Percentiles rank a stretch among this genome's conserved stretches.
phyloP scores from a whole-genome alignment of 2,113 vertebrate species.

The Thalassarche chlororhynchos region DNA sequence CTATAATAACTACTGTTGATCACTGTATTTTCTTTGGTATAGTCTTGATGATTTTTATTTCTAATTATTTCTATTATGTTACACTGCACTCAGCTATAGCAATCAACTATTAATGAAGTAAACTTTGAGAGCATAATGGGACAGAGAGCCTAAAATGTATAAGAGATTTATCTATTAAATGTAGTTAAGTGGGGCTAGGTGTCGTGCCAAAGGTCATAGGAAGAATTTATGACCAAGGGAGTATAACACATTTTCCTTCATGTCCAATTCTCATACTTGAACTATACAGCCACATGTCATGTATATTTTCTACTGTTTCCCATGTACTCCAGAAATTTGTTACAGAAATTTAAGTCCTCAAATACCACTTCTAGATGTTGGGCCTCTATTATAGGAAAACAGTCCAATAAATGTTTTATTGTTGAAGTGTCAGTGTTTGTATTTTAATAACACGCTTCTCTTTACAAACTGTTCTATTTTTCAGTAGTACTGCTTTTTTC shows the following conservation, averaged over 20 bases:
- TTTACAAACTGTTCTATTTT: neutral
- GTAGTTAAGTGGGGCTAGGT: neutral
- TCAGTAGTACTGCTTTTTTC: neutral
- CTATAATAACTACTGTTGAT: neutral
- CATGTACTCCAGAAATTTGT: neutral
- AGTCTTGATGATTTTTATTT: neutral
- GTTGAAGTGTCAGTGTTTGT: neutral
- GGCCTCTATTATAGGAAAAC: neutral
- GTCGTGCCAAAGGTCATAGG: neutral
- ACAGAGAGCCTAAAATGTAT: neutral
- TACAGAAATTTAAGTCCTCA: neutral
- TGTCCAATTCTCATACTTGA: neutral
- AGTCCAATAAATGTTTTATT: neutral
- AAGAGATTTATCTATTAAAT: neutral
- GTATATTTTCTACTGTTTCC: neutral
- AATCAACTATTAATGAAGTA: neutral
- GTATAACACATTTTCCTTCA: neutral
- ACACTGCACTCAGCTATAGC: neutral
- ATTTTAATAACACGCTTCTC: neutral
- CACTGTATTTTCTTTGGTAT: neutral
- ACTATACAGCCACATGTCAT: neutral
- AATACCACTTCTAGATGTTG: neutral
- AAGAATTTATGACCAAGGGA: neutral
- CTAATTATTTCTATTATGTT: neutral
- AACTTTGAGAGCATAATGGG: neutral